Evolutionary conservation across 2,888 invertebrate species (phyloP), one percentile per base, ranked within the genome.

Genomic region (Ochropleura plecta): DNA sequence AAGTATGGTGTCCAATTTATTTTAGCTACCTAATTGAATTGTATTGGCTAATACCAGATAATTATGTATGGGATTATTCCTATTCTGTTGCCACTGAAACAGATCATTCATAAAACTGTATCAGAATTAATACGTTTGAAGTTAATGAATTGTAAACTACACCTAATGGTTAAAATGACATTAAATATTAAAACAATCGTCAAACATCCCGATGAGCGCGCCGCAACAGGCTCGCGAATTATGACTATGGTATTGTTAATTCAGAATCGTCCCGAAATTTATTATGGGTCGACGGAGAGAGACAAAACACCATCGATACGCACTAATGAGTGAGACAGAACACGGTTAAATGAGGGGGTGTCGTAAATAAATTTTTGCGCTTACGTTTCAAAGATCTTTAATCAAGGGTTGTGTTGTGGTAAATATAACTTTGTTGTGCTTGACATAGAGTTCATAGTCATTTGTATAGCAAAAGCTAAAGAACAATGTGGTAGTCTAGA

Each of bases 181-280:
- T 87, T 73, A 89, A 88, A 86, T 86, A 84, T 85, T 82, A 87
- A 88, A 88, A 88, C 76, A 88, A 87, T 92, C 89, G 85, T 91
- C 89, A 92, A 92, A 91, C 88, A 91, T 89, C 88, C 82, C 90
- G 87, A 90, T 90, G 91, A 91, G 86, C 57, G 88, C 88, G 86
- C 91, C 91, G 90, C 92, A 92, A 93, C 93, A 92, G 91, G 90
- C 92, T 90, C 89, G 91, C 91, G 91, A 92, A 93, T 94, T 93
- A 94, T 93, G 91, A 91, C 92, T 92, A 93, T 91, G 90, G 93
- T 92, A 93, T 93, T 93, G 93, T 94, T 94, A 94, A 94, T 94
- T 94, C 92, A 89, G 87, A 92, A 91, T 94, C 93, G 91, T 94
- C 94, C 94, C 90, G 90, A 92, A 93, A 92, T 94, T 92, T 93